A percentile compares a stretch with the other conserved stretches of the same genome.
These are phyloP conservation scores for Scaptomyza cyrtandrae DNA, from an alignment of 2,888 invertebrate species.

Conservation along the genomic window DNA sequence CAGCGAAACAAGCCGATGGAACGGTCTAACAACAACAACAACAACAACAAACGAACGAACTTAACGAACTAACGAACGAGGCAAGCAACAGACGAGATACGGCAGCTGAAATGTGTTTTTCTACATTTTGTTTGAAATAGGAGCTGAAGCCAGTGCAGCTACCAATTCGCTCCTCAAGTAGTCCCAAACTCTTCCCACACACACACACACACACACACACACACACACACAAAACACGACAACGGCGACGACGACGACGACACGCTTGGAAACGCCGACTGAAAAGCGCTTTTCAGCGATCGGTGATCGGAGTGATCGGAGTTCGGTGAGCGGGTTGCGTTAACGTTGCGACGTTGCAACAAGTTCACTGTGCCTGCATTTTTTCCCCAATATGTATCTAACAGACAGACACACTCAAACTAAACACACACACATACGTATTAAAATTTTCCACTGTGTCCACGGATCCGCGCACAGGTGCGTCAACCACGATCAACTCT, in stretches of 20 bases:
- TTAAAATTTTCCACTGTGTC: slow-evolving; percentile 58
- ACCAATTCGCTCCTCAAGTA: slow-evolving; percentile 85
- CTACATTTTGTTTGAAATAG: slow-evolving; percentile 84
- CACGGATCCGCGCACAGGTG: slow-evolving; percentile 82
- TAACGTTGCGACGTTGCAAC: slow-evolving; percentile 63
- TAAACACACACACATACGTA: slow-evolving; percentile 47
- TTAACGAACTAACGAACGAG: slow-evolving; percentile 36
- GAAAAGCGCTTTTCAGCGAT: slow-evolving; percentile 72
- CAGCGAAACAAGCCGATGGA: slow-evolving; percentile 10
- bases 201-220: slow-evolving; percentile 78
- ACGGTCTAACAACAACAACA: slow-evolving; percentile 26
- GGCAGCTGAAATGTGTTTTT: slow-evolving; percentile 84
- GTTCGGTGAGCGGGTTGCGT: slow-evolving; percentile 20
- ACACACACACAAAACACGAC: slow-evolving; percentile 70
- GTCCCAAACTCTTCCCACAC: slow-evolving; percentile 85
- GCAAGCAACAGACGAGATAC: slow-evolving; percentile 64
- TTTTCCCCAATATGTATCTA: slow-evolving; percentile 29
- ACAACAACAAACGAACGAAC: slow-evolving; percentile 8
- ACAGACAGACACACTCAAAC: slow-evolving; percentile 44
- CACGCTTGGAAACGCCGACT: slow-evolving; percentile 52
- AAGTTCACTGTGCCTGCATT: slow-evolving; percentile 74
- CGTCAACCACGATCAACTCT: slow-evolving; percentile 84
- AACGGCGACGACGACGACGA: slow-evolving; percentile 30
- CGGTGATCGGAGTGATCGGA: slow-evolving; percentile 5
- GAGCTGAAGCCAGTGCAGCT: slow-evolving; percentile 85